Evolutionary conservation across 2,888 invertebrate genomes (phyloP).

Genomic region (Slavum lentiscoides): DNA sequence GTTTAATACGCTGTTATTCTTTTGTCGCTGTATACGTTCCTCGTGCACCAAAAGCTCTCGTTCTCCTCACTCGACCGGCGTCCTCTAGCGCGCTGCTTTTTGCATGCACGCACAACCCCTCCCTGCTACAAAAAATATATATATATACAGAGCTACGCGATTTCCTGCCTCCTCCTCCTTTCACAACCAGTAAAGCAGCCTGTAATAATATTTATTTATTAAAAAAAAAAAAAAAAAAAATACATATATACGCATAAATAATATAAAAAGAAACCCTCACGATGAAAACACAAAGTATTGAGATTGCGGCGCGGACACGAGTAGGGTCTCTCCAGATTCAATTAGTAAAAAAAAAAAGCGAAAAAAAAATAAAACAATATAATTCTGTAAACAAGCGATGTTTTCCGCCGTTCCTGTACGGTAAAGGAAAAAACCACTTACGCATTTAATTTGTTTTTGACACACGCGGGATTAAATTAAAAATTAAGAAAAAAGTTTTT

Average conservation of each 20-base stretch:
- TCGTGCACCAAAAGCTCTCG: slow-evolving; percentile 33
- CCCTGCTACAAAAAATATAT: too few species aligned
- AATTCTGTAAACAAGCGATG: slow-evolving; percentile 17
- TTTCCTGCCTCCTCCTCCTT: neutral
- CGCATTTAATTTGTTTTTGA: slow-evolving; percentile 43
- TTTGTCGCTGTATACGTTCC: slow-evolving; percentile 31
- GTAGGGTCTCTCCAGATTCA: slow-evolving; percentile 38
- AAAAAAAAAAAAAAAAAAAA: slow-evolving; percentile 5
- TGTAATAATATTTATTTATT: slow-evolving; percentile 51
- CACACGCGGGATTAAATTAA: slow-evolving; percentile 8
- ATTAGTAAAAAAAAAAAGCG: slow-evolving; percentile 38
- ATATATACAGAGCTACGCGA: too few species aligned
- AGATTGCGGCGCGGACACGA: slow-evolving; percentile 42
- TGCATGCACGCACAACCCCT: neutral
- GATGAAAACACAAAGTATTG: slow-evolving; percentile 37
- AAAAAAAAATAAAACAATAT: neutral
- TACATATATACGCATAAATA: neutral
- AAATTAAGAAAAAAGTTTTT: neutral
- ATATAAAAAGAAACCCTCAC: slow-evolving; percentile 16
- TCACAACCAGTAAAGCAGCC: neutral
- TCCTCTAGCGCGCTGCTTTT: slow-evolving; percentile 23
- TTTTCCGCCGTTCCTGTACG: slow-evolving; percentile 7
- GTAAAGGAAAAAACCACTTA: slow-evolving; percentile 18
- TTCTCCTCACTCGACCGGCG: slow-evolving; percentile 25
- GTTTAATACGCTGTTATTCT: slow-evolving; percentile 52